phyloP scores from a whole-genome alignment of 1,140 invertebrate genomes.

The Drosophila arizonae region DNA sequence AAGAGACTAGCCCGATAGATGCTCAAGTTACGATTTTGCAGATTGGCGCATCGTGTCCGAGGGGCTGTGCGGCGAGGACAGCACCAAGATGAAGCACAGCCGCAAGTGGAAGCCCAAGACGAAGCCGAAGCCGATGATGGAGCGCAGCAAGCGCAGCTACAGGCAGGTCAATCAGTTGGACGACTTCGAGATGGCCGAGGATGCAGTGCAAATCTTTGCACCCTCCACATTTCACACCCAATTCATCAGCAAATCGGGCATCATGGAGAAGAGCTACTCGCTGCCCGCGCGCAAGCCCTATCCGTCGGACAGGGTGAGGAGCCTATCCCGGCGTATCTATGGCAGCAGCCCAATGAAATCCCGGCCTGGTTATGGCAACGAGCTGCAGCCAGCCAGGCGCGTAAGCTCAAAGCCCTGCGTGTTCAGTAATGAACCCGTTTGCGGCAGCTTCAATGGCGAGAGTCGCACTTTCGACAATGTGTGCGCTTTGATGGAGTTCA shows the following conservation, averaged over 20 bases:
- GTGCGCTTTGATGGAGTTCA: constrained; percentile 65
- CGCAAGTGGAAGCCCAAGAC: constrained; percentile 58
- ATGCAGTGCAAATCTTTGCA: constrained; percentile 66
- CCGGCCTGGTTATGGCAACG: neutral
- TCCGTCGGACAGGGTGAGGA: neutral
- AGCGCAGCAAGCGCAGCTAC: constrained; percentile 63
- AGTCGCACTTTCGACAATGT: constrained; percentile 63
- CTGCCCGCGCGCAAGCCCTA: constrained; percentile 58
- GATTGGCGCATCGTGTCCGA: constrained; percentile 75
- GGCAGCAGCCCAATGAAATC: neutral
- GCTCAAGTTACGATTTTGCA: constrained; percentile 16
- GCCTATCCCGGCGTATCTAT: neutral
- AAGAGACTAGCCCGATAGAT: neutral
- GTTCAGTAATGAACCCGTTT: constrained; percentile 65
- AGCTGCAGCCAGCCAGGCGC: neutral
- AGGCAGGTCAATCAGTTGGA: constrained; percentile 47
- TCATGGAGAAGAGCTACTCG: constrained; percentile 70
- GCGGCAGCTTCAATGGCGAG: constrained; percentile 61
- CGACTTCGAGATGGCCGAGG: constrained; percentile 62
- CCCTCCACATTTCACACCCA: constrained; percentile 71
- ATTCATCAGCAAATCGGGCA: constrained; percentile 65
- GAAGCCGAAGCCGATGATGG: constrained; percentile 51
- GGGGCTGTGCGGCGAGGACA: constrained; percentile 75
- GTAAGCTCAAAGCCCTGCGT: constrained; percentile 47
- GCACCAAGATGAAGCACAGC: constrained; percentile 70